Evolutionary conservation across 2,113 vertebrate genomes (phyloP), one percentile per base, ranked within the genome.

Genomic region (Microcebus griseorufus): DNA sequence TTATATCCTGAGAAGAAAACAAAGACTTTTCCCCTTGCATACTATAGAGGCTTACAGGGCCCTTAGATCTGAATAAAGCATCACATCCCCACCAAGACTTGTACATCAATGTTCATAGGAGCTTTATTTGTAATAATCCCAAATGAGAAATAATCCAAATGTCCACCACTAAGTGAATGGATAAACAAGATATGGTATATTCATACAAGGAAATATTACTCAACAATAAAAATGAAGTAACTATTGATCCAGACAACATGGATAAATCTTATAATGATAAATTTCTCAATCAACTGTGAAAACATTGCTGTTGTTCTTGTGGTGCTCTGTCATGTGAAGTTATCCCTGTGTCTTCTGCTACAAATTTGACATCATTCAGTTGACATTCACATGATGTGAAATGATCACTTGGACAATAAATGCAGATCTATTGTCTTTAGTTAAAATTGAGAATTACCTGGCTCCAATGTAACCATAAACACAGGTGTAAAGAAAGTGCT

Each of bases 51-150:
- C 3, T 25, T 17, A 14, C 9, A 34, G 6, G 51, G 17, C 9
- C 22, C 82, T 70, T 42, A 32, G 16, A 53, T 2, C 2, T 12
- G 6, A 62, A 6, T 1, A 34, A 58, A 69, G 34, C 55, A 23
- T 18, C 6, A 22, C 39, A n/a, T 80, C 13, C 18, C 53, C 29
- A 18, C 29, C 3, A 11, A 2, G 17, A 86, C 53, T 51, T 64
- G 20, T 58, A 0, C 10, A 18, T 60, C 1, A 0, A 12, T 39
- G 37, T 51, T 70, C 42, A 16, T 1, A 32, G n/a, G 20, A 32
- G 9, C n/a, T 32, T 88, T 53, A 18, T 88, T 25, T 58, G 16
- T 16, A 48, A 60, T 53, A 64, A 55, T 39, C 10, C 20, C 14
- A 34, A 73, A 11, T 22, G 8, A 25, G 27, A 65, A 75, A 72